These are phyloP conservation scores for Zhuqinia jingwanae DNA, from an alignment of 2,888 invertebrate genomes.

Conservation along the genomic window DNA sequence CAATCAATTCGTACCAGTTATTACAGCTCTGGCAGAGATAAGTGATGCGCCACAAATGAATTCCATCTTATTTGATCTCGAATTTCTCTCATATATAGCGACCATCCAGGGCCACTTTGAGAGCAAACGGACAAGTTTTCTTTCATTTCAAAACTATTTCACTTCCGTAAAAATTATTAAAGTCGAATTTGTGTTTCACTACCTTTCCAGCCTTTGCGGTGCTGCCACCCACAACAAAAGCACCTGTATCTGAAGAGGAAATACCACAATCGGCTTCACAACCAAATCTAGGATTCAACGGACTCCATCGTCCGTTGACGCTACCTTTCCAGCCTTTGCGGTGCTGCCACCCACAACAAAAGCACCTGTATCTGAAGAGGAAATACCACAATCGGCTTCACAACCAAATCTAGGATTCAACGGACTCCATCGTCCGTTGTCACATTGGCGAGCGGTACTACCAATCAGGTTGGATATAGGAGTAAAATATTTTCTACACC, in stretches of 20 bases:
- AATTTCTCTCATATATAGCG: conserved; percentile 75
- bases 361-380: conserved; percentile 57
- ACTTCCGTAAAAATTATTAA: too few species aligned
- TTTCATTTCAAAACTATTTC: too few species aligned
- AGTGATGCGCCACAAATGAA: conserved; percentile 76
- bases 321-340: too few species aligned
- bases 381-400: conserved; percentile 74
- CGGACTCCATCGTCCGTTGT: conserved; percentile 72
- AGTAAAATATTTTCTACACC: conserved; percentile 56
- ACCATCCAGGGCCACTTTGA: conserved; percentile 76
- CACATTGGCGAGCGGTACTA: conserved; percentile 61
- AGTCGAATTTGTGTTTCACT: too few species aligned
- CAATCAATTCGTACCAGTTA: conserved; percentile 71
- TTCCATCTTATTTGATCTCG: conserved; percentile 72
- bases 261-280: conserved; percentile 76
- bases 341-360: conserved; percentile 77
- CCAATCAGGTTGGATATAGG: conserved; percentile 22
- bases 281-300: conserved; percentile 66
- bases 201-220: conserved; percentile 66
- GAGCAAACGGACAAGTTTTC: too few species aligned
- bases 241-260: conserved; percentile 57
- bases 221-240: conserved; percentile 76
- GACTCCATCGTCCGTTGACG: conserved; percentile 73
- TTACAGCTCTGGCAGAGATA: conserved; percentile 69
- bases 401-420: conserved; percentile 73